Base-by-base conservation (phyloP, 2,113 vertebrate species). In the Andinoacara biseriatus region DNA sequence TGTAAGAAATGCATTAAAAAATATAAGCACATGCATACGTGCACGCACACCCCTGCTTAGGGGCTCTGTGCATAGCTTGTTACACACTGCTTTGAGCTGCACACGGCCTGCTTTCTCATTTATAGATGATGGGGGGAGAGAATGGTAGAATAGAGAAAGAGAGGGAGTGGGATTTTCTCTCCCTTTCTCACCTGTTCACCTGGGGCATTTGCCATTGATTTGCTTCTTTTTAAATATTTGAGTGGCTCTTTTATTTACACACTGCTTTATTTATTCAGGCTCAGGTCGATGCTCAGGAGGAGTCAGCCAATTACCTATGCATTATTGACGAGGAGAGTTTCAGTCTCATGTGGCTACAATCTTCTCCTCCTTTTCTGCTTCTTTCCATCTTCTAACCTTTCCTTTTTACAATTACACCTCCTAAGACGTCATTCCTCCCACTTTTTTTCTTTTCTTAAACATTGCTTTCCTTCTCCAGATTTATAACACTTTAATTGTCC, bases 181-280 rank as follows among this genome's bases (percentile, higher is more conserved):
- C 72, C 22, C 4, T 54, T 20, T 31, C n/a, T 63, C 40, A 43
- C 29, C 46, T 2, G 5, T 78, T 81, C 83, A 82, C 58, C 56
- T 74, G 79, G 69, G 83, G 74, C 24, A 29, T 77, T 63, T 61
- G 15, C 35, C 65, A 89, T 91, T 89, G 90, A 93, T 88, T 87
- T 67, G 20, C 82, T 80, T 57, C 76, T 88, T 69, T 75, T 86
- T 89, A 88, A 88, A 88, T 87, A 86, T 91, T 81, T 86, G 85
- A 83, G 74, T 11, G 1, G 14, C 72, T 87, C 75, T 92, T 89
- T 93, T 93, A 94, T 94, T 92, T 89, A 93, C 78, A 86, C 87
- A 60, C 58, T 74, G 31, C 76, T 79, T 90, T 88, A 91, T 93
- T 93, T 88, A 92, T 93, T 90, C 89, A 87, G 87, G 57, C 84